Conservation (phyloP, 2,888 invertebrate genomes). For the Drosophila setosimentum region DNA sequence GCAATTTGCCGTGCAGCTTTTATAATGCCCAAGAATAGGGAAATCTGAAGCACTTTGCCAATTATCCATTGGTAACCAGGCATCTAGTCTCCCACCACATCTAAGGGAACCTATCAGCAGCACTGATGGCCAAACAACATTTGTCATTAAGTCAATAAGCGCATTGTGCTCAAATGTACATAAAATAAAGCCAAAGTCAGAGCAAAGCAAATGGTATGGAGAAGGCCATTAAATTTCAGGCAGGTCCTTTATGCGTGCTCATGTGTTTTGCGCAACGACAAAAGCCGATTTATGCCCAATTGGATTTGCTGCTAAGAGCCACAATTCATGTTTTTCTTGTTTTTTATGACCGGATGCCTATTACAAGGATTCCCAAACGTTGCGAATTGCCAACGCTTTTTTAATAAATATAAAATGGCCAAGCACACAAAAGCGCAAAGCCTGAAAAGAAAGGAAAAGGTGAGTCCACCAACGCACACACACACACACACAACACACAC, state of each 20-base stretch:
- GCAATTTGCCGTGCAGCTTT: conserved; percentile 71
- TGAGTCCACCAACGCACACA: conserved; percentile 51
- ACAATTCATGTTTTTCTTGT: conserved; percentile 71
- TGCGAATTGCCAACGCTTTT: conserved; percentile 54
- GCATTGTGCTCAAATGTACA: conserved; percentile 80
- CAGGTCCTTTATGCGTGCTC: conserved; percentile 46
- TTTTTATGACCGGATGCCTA: conserved; percentile 79
- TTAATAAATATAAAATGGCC: conserved; percentile 80
- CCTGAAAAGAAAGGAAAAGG: conserved; percentile 53
- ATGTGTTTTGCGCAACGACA: conserved; percentile 63
- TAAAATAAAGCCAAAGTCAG: conserved; percentile 68
- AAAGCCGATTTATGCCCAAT: conserved; percentile 81
- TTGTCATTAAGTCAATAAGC: conserved; percentile 81
- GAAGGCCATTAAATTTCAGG: conserved; percentile 48
- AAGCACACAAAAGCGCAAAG: conserved; percentile 22
- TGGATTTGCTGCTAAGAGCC: conserved; percentile 81
- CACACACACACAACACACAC: conserved; percentile 9
- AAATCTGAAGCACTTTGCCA: conserved; percentile 57
- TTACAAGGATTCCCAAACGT: conserved; percentile 51
- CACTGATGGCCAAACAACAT: conserved; percentile 70
- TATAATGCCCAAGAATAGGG: conserved; percentile 35
- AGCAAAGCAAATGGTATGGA: neutral
- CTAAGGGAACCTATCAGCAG: conserved; percentile 23
- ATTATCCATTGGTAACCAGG: conserved; percentile 49
- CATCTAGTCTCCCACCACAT: neutral